Evolutionary conservation across 2,888 invertebrate genomes (phyloP).

Genomic region (Eupsilia transversa): DNA sequence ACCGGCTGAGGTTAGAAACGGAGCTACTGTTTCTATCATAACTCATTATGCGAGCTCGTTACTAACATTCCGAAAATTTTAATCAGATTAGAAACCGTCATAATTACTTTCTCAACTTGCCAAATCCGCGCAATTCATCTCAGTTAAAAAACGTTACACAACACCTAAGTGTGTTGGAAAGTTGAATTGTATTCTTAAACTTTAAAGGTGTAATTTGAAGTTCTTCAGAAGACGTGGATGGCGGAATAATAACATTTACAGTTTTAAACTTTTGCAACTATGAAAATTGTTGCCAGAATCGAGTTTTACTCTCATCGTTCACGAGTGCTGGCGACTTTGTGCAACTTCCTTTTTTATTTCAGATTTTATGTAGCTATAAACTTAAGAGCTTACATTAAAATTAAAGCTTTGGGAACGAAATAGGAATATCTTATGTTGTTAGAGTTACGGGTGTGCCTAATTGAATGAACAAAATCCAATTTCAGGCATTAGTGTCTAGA

Average conservation of each 20-base stretch:
- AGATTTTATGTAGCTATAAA: slow-evolving; percentile 56
- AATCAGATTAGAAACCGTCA: slow-evolving; percentile 73
- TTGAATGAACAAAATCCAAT: slow-evolving; percentile 49
- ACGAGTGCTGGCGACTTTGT: slow-evolving; percentile 64
- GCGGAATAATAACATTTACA: slow-evolving; percentile 80
- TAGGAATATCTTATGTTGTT: slow-evolving; percentile 42
- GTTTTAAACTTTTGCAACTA: slow-evolving; percentile 82
- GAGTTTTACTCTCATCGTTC: slow-evolving; percentile 78
- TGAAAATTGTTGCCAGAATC: slow-evolving; percentile 84
- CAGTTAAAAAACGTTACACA: slow-evolving; percentile 74
- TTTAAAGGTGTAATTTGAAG: slow-evolving; percentile 79
- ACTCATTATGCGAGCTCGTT: slow-evolving; percentile 66
- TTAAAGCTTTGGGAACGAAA: slow-evolving; percentile 50
- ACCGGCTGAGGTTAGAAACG: slow-evolving; percentile 36
- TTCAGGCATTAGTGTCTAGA: slow-evolving; percentile 46
- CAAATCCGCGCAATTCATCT: slow-evolving; percentile 73
- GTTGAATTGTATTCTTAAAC: slow-evolving; percentile 78
- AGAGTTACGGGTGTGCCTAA: slow-evolving; percentile 40
- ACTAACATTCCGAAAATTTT: slow-evolving; percentile 69
- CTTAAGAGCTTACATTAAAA: slow-evolving; percentile 45
- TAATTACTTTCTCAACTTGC: slow-evolving; percentile 77
- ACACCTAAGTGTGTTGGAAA: slow-evolving; percentile 75
- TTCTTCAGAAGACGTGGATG: slow-evolving; percentile 74
- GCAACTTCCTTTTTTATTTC: slow-evolving; percentile 53
- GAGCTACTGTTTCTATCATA: slow-evolving; percentile 56